Evolutionary conservation across 1,140 invertebrate species (phyloP).

Genomic region (Drosophila sucinea): DNA sequence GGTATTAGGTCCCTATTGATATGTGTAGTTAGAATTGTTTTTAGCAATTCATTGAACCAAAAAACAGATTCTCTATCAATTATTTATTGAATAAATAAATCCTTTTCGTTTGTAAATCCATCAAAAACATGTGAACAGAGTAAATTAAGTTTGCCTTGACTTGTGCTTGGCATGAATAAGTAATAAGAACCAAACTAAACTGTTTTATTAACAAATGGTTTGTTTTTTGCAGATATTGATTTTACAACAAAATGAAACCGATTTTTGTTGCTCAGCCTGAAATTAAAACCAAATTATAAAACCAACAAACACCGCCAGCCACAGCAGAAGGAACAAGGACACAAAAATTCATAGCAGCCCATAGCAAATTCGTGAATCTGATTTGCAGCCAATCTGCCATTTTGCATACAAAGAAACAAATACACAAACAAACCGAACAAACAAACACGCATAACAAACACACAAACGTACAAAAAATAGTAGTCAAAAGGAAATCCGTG

Average conservation of each 20-base stretch:
- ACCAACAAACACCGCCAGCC: conserved; percentile 10
- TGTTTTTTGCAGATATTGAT: conserved; percentile 41
- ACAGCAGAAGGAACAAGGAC: background rate
- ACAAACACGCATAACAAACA: conserved; percentile 9
- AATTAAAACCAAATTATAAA: conserved; percentile 60
- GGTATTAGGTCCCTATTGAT: background rate
- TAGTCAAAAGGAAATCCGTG: conserved; percentile 39
- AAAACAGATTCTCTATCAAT: background rate
- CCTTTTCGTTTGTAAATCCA: background rate
- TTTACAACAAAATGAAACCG: conserved; percentile 40
- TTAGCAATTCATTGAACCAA: background rate
- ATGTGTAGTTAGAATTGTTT: background rate
- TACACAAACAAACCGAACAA: conserved; percentile 8
- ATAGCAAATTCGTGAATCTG: conserved; percentile 10
- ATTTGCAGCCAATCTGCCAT: conserved; percentile 31
- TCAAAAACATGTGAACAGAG: background rate
- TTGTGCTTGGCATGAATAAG: background rate
- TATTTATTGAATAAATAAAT: conserved; percentile 9
- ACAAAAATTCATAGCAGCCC: conserved; percentile 11
- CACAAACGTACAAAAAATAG: conserved; percentile 7
- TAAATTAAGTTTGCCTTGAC: background rate
- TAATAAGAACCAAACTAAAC: background rate
- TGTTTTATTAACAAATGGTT: conserved; percentile 3
- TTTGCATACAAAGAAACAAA: conserved; percentile 15
- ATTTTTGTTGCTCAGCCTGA: conserved; percentile 28